phyloP scores from a whole-genome alignment of 2,888 invertebrate genomes.

The Clistopyga incitator region DNA sequence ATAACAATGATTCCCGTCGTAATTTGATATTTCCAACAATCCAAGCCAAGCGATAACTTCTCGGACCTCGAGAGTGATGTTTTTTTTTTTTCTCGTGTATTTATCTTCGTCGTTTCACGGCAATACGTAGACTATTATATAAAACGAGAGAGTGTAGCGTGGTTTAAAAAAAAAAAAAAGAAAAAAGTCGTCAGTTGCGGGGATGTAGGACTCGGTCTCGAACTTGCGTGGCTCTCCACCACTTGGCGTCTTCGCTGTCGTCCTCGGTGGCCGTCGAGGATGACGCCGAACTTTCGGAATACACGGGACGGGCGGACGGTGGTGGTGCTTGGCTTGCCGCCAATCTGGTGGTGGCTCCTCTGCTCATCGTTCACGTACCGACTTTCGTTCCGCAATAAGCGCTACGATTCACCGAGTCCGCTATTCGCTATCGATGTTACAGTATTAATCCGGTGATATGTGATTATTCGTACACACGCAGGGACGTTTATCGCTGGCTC shows the following conservation, averaged over 20 bases:
- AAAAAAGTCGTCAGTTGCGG: constrained; percentile 24
- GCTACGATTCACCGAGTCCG: constrained; percentile 17
- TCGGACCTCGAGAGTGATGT: background rate
- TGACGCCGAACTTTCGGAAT: constrained; percentile 57
- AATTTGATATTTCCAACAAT: too few relatives aligned
- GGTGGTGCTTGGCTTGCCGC: constrained; percentile 47
- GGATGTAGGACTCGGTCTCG: background rate
- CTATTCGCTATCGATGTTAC: constrained; percentile 6
- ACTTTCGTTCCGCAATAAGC: constrained; percentile 14
- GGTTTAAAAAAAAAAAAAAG: background rate
- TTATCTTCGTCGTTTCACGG: background rate
- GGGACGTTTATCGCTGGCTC: constrained; percentile 29
- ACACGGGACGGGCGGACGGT: constrained; percentile 44
- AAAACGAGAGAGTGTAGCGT: too few relatives aligned
- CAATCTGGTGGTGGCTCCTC: constrained; percentile 60
- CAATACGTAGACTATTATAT: too few relatives aligned
- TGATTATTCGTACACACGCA: constrained; percentile 2
- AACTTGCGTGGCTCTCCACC: constrained; percentile 47
- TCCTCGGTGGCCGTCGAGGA: constrained; percentile 67
- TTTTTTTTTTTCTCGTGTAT: background rate
- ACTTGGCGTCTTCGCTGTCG: constrained; percentile 67
- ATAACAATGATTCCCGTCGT: background rate
- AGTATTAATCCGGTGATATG: background rate
- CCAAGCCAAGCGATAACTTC: too few relatives aligned
- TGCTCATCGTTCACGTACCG: constrained; percentile 60